These are phyloP conservation scores for Noctilio leporinus DNA, from an alignment of 2,113 vertebrate genomes.

Conservation along the genomic window DNA sequence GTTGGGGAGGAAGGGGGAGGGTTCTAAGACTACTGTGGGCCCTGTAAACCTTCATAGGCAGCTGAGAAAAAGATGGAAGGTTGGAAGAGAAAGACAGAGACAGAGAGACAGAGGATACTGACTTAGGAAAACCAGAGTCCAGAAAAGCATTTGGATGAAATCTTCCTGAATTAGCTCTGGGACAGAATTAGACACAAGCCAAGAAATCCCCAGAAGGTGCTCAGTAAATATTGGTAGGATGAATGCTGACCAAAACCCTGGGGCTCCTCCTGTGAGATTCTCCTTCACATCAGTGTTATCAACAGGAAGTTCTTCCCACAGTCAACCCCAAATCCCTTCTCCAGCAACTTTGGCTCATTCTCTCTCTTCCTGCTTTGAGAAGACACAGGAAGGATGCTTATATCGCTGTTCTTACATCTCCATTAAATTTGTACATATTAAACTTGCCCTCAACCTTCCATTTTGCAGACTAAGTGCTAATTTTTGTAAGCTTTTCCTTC, in stretches of 20 bases:
- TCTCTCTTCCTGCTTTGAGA: not conserved
- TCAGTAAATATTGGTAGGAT: not conserved
- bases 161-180: not conserved
- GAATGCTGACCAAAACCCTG: not conserved
- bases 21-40: not conserved
- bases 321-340: not conserved
- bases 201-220: not conserved
- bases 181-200: not conserved
- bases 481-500: not conserved
- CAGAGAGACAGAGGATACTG: not conserved
- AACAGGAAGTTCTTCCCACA: not conserved
- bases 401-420: not conserved
- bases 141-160: not conserved
- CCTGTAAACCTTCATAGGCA: not conserved
- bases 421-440: not conserved
- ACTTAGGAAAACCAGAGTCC: not conserved
- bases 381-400: not conserved
- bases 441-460: not conserved
- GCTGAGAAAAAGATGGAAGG: not conserved
- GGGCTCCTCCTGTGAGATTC: not conserved
- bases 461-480: not conserved
- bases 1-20: fast-evolving
- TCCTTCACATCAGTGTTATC: not conserved
- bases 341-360: not conserved
- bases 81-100: not conserved